Conservation (phyloP, 2,797 vertebrate species). For the Luscinia megarhynchos region DNA sequence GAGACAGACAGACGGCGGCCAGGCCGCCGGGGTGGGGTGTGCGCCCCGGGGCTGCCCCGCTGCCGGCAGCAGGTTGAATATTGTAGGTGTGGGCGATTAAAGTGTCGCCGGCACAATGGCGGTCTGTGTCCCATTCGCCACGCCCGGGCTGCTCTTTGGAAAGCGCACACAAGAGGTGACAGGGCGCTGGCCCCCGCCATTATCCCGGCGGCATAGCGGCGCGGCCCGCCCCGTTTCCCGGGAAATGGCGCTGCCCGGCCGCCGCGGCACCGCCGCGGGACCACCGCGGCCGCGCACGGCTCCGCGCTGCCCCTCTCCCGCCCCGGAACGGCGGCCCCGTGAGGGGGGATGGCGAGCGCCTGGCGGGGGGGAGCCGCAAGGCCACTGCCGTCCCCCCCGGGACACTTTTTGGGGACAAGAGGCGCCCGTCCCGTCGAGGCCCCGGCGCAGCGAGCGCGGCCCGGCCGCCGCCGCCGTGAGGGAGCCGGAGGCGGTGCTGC, state of each 20-base stretch:
- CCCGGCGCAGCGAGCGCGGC: neutral
- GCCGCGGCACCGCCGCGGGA: neutral
- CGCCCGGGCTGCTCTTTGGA: conserved; percentile 90
- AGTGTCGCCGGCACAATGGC: conserved; percentile 95
- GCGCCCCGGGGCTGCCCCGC: conserved; percentile 88
- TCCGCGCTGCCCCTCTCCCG: neutral
- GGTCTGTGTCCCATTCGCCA: conserved; percentile 99
- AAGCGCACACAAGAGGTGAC: conserved; percentile 87
- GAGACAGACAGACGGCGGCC: neutral
- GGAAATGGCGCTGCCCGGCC: conserved; percentile 81
- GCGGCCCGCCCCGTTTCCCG: conserved; percentile 87
- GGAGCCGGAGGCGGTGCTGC: neutral
- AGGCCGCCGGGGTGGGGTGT: conserved; percentile 75
- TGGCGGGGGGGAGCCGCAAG: too few species aligned
- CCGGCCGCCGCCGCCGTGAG: neutral
- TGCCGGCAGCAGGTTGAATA: conserved; percentile 99
- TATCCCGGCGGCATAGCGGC: conserved; percentile 96
- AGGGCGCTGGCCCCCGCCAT: conserved; percentile 87
- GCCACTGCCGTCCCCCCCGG: neutral
- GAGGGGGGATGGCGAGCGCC: neutral
- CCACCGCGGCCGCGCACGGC: conserved; percentile 3
- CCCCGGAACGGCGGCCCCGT: too few species aligned
- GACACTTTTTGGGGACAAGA: neutral
- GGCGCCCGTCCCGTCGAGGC: neutral
- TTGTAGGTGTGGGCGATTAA: conserved; percentile 99